These are phyloP conservation scores for Petaurus breviceps DNA, from an alignment of 2,113 vertebrate species.

Conservation along the genomic window DNA sequence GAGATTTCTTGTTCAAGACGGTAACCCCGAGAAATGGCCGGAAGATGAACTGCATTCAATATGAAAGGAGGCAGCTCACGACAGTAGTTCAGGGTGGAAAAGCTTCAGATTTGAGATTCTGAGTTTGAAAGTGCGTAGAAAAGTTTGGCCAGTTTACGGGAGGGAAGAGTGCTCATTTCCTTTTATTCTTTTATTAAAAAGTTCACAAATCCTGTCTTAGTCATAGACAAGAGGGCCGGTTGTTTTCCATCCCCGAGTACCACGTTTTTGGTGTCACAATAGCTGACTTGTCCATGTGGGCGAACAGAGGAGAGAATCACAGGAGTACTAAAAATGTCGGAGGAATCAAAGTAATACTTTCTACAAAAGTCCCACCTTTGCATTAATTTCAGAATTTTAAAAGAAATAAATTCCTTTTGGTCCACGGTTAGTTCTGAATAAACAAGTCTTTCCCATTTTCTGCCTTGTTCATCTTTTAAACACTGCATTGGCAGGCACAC, in stretches of 20 bases:
- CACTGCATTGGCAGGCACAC: not conserved
- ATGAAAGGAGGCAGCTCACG: not conserved
- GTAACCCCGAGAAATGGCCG: not conserved
- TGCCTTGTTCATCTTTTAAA: not conserved
- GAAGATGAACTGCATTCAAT: not conserved
- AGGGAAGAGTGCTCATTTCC: not conserved
- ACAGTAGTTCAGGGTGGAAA: not conserved
- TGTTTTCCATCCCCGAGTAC: not conserved
- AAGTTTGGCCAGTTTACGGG: not conserved
- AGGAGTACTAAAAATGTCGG: not conserved
- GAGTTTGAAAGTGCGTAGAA: not conserved
- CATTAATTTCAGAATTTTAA: not conserved
- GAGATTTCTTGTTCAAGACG: not conserved
- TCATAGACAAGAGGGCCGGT: not conserved
- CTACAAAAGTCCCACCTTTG: not conserved
- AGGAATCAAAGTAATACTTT: not conserved
- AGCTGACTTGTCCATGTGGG: not conserved
- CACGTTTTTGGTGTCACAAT: not conserved
- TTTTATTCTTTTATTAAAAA: not conserved
- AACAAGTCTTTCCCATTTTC: not conserved
- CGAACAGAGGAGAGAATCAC: too few relatives aligned
- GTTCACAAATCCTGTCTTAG: not conserved
- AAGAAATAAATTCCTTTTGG: not conserved
- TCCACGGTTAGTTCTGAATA: not conserved
- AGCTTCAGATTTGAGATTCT: not conserved